Evolutionary conservation across 1,140 invertebrate genomes (phyloP).

Genomic region (Antheraea pernyi): DNA sequence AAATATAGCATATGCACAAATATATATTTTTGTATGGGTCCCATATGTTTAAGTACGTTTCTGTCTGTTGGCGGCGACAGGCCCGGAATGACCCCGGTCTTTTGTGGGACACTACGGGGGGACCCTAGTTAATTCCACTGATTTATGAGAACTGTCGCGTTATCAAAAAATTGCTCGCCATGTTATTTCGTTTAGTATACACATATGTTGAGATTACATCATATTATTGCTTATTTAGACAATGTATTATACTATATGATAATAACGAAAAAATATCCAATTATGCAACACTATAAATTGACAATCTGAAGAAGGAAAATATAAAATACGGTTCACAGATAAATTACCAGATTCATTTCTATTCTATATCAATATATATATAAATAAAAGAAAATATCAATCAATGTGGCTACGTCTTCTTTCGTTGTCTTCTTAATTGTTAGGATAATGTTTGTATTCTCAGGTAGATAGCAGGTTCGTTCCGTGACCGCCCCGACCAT

Average conservation of each 20-base stretch:
- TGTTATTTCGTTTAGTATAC: constrained; percentile 1
- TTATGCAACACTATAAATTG: neutral
- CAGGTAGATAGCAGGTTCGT: too few relatives aligned
- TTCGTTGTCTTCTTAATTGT: too few relatives aligned
- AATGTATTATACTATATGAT: neutral
- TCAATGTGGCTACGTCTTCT: too few relatives aligned
- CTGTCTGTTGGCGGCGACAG: neutral
- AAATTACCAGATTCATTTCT: too few relatives aligned
- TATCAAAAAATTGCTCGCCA: constrained; percentile 9
- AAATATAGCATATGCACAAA: too few relatives aligned
- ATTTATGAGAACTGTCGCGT: constrained; percentile 20
- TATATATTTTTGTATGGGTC: neutral
- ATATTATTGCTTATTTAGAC: constrained; percentile 1
- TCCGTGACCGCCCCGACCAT: too few relatives aligned
- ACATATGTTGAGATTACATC: neutral
- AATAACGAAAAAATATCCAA: neutral
- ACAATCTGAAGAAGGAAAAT: neutral
- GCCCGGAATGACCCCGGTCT: constrained; percentile 14
- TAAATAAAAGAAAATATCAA: too few relatives aligned
- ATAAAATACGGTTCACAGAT: too few relatives aligned
- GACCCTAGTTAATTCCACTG: constrained; percentile 28
- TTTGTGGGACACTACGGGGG: constrained; percentile 7
- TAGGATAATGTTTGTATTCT: too few relatives aligned
- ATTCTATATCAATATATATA: too few relatives aligned
- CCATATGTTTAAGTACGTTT: neutral